Evolutionary conservation across 2,797 vertebrate species (phyloP).

Genomic region (Iguana delicatissima): DNA sequence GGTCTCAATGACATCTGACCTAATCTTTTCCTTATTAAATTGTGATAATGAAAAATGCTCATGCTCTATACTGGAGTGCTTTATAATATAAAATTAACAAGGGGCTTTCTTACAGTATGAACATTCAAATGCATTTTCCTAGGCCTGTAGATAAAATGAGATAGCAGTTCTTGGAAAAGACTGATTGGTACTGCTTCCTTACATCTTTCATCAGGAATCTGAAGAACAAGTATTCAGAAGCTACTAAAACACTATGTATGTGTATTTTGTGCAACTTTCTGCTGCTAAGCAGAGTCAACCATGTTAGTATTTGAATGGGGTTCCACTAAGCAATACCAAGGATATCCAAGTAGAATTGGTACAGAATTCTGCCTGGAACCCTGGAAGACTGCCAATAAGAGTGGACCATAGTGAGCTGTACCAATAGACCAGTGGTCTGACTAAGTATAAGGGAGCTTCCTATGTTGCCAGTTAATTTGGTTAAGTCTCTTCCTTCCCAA

Average conservation of each 20-base stretch:
- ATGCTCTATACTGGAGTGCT: not conserved
- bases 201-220: not conserved
- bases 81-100: conserved; percentile 30
- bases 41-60: not conserved
- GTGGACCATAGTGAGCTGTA: too few species aligned
- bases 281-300: too few species aligned
- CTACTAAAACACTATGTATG: too few species aligned
- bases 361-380: too few species aligned
- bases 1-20: not conserved
- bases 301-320: too few species aligned
- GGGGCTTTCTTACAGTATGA: conserved; percentile 9
- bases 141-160: not conserved
- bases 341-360: too few species aligned
- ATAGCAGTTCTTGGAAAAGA: not conserved
- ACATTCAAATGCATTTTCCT: conserved; percentile 13
- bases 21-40: conserved; percentile 19
- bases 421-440: too few species aligned
- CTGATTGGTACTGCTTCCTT: not conserved
- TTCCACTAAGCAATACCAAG: too few species aligned
- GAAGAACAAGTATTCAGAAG: not conserved
- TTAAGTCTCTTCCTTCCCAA: not conserved
- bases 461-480: not conserved
- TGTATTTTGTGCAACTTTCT: too few species aligned
- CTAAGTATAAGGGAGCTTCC: too few species aligned
- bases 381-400: too few species aligned